phyloP scores from a whole-genome alignment of 2,888 invertebrate species.

The Reticulitermes lucifugus region DNA sequence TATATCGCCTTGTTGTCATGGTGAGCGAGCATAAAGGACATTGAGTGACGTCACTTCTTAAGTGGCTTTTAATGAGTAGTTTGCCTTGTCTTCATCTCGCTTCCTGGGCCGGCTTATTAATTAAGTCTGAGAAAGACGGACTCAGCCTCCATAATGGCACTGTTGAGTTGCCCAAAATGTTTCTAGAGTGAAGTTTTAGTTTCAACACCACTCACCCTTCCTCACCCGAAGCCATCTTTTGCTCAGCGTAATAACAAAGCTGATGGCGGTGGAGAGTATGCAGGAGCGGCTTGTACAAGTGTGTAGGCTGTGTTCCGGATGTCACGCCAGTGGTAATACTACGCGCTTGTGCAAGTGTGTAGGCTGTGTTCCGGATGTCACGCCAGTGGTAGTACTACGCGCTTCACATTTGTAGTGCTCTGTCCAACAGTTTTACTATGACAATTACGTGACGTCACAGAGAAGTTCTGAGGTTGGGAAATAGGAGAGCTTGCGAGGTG shows the following conservation, averaged over 20 bases:
- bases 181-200: background rate
- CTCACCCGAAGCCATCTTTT: background rate
- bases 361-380: no score
- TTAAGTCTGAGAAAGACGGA: constrained; percentile 15
- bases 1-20: no score
- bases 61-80: constrained; percentile 31
- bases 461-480: no score
- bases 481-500: no score
- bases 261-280: background rate
- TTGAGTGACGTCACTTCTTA: background rate
- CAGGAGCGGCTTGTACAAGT: background rate
- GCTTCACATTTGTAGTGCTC: no score
- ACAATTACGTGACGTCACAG: no score
- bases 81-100: background rate
- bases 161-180: constrained; percentile 7
- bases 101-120: constrained; percentile 19
- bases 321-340: no score
- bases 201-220: background rate
- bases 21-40: background rate
- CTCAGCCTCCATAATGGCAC: background rate
- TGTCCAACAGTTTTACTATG: no score
- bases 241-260: background rate
- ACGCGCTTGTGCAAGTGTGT: background rate
- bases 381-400: no score
- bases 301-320: no score